phyloP scores from a whole-genome alignment of 2,888 invertebrate genomes.

The Linnaemya vulpina region DNA sequence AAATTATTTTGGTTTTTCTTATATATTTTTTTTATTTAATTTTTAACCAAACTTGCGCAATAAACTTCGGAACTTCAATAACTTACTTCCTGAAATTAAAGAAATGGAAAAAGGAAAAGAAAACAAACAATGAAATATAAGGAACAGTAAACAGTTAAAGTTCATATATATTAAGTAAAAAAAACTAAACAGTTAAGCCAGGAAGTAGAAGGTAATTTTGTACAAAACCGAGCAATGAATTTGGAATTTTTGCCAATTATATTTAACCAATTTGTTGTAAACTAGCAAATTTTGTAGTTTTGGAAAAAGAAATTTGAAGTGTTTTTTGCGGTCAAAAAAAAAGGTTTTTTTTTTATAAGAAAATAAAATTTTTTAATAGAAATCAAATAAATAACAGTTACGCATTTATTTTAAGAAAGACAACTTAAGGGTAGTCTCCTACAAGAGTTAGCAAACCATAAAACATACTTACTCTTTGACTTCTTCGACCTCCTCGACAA shows the following conservation, averaged over 20 bases:
- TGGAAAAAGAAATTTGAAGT: not conserved
- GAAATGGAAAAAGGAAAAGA: constrained; percentile 77
- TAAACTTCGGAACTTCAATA: constrained; percentile 72
- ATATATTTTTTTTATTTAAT: constrained; percentile 63
- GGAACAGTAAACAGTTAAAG: constrained; percentile 44
- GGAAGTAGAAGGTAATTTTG: constrained; percentile 42
- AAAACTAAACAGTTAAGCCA: constrained; percentile 46
- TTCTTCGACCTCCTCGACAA: constrained; percentile 82
- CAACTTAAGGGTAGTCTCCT: constrained; percentile 28
- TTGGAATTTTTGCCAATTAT: too few species aligned
- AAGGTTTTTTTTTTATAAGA: not conserved
- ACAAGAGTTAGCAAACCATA: not conserved
- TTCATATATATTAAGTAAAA: constrained; percentile 2
- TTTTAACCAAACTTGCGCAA: constrained; percentile 73
- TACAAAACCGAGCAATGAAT: not conserved
- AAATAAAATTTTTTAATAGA: constrained; percentile 54
- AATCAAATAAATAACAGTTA: constrained; percentile 40
- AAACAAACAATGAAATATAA: constrained; percentile 68
- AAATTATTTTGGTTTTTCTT: constrained; percentile 64
- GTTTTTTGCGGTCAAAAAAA: not conserved
- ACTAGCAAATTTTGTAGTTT: not conserved
- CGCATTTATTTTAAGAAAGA: constrained; percentile 55
- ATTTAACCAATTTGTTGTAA: constrained; percentile 14
- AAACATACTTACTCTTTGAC: constrained; percentile 69
- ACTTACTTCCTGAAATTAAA: constrained; percentile 83